Evolutionary conservation across 2,113 vertebrate species (phyloP), one percentile per base, ranked within the genome.

Genomic region (Thermophis baileyi): DNA sequence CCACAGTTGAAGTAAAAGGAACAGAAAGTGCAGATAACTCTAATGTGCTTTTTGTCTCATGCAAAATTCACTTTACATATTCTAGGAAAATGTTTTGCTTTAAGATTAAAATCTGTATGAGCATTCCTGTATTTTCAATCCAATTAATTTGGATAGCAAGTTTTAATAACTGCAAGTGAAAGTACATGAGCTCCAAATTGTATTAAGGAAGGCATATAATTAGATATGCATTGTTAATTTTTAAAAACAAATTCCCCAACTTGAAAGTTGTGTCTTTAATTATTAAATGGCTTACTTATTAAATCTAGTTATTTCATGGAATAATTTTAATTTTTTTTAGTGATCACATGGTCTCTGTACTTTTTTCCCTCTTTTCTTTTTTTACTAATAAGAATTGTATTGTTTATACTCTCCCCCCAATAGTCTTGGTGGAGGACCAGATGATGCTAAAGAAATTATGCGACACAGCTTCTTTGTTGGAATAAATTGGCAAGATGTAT

Each of bases 401-500:
- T 94, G 95, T 92, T 20, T 27, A 69, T 4, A 6, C 24, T 93
- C 95, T 94, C 96, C 95, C 18, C 95, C 95, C 54, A 93, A 94
- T 90, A 99, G 99, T 94, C 98, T 99, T 90, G 99, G 99, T 91
- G 99, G 99, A 96, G 99, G 99, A 96, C 99, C 99, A 89, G 99
- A 99, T 91, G 99, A 99, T 92, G 99, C 99, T 92, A 99, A 99
- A 96, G 99, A 99, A 97, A 99, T 99, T 95, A 99, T 99, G 99
- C 98, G 98, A 93, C 99, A 99, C 93, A 99, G 98, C 97, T 99
- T 99, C 98, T 99, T 99, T 97, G 98, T 97, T 96, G 98, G 98
- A 94, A 96, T 99, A 54, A 98, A 99, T 97, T 99, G 99, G 99
- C 99, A 99, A 97, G 98, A 99, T 96, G 98, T 99, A 4, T 99